Base-by-base conservation (phyloP, 2,888 invertebrate species). In the Chymomyza caudatula region DNA sequence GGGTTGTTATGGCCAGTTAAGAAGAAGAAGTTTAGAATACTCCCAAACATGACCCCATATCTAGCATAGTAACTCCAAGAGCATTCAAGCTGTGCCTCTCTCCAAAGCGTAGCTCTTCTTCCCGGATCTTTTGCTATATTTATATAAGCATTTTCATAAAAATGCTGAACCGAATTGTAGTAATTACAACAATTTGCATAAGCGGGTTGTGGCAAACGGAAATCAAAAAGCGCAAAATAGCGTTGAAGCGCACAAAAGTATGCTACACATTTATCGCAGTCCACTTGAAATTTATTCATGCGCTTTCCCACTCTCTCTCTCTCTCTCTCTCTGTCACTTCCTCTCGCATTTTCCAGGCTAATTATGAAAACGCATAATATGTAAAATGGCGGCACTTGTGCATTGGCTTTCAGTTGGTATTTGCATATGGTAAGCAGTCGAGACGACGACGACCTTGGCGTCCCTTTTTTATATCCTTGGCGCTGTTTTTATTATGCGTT, bases 161-260 rank as follows among this genome's bases (percentile, higher is more conserved):
- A 80, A 86, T 86, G 81, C 86, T 80, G 84, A 76, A 74, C 85
- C 85, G 85, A 83, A 83, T 87, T 85, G 85, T 79, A 86, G 87
- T 85, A 86, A 83, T 86, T 83, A 86, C 84, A 84, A 85, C 73
- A 74, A 83, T 83, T 83, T 83, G 85, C 83, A 83, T 83, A 86
- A 85, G 73, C 74, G 73, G 44, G 44, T 37, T 23, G 42, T 43
- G 63, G 52, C 55, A 57, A 65, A 73, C 84, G 80, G 80, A 81
- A 81, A 81, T 83, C 85, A 85, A 81, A 81, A 81, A 84, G 86
- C 86, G 80, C 81, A 85, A 85, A 71, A 73, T 69, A 76, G 65
- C 20, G 22, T 22, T n/a, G 13, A 52, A 22, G 54, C 69, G 6
- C 53, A 63, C 71, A 71, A 74, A 79, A 84, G 81, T 86, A 80